phyloP scores from a whole-genome alignment of 2,113 vertebrate species.

The Trematomus loennbergii region DNA sequence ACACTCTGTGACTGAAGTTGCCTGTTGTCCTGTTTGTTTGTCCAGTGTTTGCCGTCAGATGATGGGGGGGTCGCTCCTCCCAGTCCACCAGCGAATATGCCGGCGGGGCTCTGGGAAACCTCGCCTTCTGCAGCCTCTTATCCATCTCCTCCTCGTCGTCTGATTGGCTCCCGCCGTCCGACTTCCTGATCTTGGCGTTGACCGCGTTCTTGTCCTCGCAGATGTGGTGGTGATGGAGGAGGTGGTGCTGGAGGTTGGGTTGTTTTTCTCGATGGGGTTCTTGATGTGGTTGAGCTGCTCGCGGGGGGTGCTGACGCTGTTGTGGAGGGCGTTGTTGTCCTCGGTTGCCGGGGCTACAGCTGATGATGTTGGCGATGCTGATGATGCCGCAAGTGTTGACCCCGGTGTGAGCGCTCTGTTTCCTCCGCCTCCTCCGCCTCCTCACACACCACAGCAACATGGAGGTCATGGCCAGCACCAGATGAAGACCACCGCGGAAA shows the following conservation, averaged over 20 bases:
- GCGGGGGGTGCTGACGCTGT: conserved; percentile 87
- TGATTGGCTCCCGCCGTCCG: conserved; percentile 75
- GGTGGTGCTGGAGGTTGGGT: conserved; percentile 69
- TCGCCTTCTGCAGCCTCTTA: conserved; percentile 89
- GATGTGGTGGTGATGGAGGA: conserved; percentile 66
- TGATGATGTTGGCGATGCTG: background rate
- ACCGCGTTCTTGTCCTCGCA: conserved; percentile 91
- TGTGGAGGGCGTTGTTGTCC: conserved; percentile 91
- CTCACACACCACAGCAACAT: conserved; percentile 90
- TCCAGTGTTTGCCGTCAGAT: conserved; percentile 87
- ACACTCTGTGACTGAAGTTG: conserved; percentile 91
- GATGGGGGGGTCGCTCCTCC: conserved; percentile 86
- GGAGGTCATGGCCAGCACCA: conserved; percentile 86
- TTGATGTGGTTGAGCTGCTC: conserved; percentile 96
- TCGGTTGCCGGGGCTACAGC: conserved; percentile 16
- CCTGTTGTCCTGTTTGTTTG: conserved; percentile 95
- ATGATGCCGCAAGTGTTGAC: conserved; percentile 42
- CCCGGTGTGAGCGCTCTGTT: conserved; percentile 86
- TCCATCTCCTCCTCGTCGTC: conserved; percentile 91
- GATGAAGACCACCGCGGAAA: conserved; percentile 87
- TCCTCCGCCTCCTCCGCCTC: conserved; percentile 86
- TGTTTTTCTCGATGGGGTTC: conserved; percentile 92
- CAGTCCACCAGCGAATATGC: conserved; percentile 91
- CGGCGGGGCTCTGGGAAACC: conserved; percentile 88
- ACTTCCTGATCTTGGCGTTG: conserved; percentile 89